A percentile compares a stretch with the other conserved stretches of the same genome.
Conservation (phyloP, 2,113 vertebrate species). For the Pyxicephalus adspersus region DNA sequence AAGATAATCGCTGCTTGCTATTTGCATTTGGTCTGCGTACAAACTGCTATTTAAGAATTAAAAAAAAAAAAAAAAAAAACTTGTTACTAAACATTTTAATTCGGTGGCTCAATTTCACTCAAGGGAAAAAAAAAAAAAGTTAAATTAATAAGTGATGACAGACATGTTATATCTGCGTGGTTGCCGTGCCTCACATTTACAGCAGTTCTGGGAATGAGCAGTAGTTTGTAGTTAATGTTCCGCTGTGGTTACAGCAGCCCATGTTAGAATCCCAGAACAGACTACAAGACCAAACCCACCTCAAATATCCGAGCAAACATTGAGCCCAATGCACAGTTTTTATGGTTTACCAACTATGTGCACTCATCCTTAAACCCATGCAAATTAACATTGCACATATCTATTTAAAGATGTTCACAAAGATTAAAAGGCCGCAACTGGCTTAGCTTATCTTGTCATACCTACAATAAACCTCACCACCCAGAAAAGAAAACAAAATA, state of each 20-base stretch:
- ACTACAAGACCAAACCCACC: conserved; percentile 14
- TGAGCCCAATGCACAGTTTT: background rate
- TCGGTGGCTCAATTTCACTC: conserved; percentile 3
- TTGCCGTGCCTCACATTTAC: conserved; percentile 8
- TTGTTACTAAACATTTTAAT: background rate
- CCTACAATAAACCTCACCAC: background rate
- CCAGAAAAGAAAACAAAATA: background rate
- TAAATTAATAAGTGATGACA: conserved; percentile 29
- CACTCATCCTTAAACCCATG: conserved; percentile 1
- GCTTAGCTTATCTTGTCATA: background rate
- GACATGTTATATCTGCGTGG: conserved; percentile 17
- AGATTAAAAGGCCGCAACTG: background rate
- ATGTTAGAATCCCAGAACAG: background rate
- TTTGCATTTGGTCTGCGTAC: conserved; percentile 14
- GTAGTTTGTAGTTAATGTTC: conserved; percentile 18
- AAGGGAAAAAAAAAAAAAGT: background rate
- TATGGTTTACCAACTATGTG: conserved; percentile 13
- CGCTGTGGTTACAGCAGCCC: conserved; percentile 30
- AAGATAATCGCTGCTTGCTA: conserved; percentile 55
- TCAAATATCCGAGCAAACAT: conserved; percentile 26
- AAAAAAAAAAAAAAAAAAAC: background rate
- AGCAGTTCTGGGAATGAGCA: background rate
- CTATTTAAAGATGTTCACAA: conserved; percentile 21
- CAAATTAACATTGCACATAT: background rate
- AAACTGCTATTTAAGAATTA: background rate